Base-by-base conservation (phyloP, 1,140 invertebrate genomes). In the Drosophila busckii region DNA sequence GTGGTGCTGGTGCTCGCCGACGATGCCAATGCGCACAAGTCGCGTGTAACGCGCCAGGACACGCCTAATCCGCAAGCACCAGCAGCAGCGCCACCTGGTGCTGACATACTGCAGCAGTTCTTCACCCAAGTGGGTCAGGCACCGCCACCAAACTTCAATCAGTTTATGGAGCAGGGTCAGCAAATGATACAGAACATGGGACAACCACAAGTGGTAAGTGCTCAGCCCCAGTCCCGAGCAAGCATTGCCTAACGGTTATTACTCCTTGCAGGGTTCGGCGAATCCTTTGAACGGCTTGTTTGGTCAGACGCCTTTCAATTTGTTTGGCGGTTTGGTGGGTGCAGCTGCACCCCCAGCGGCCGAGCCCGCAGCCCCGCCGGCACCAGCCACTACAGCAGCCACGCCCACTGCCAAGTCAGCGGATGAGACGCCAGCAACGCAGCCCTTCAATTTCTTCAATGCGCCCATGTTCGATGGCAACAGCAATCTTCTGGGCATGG, bases 1-100 rank as follows among this genome's bases (percentile, higher is more conserved):
- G 84, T 86, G 9, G 78, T 86, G 6, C 55, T 86, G 1, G 84
- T 86, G 2, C 41, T 86, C 16, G 78, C 84, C 12, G 78, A 83
- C 1, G 78, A 83, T 28, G 58, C 58, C 6, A 60, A 58, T 5
- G 62, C 45, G 1, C 50, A 49, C 12, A 83, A 84, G 42, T 59
- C 78, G 1, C 56, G 76, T 2, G 66, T 71, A 0, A 23, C 67
- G 1, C 78, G 76, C 9, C 76, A 83, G 29, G 60, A 82, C 29
- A 2, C 38, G 0, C 23, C n/a, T n/a, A n/a, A n/a, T n/a, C n/a
- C n/a, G n/a, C n/a, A n/a, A n/a, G n/a, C n/a, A n/a, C n/a, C n/a
- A n/a, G n/a, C 35, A 1, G 10, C 23, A 0, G 4, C 3, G 3
- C 6, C 40, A 0, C 1, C 32, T 0, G 10, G n/a, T 23, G 10